A percentile compares a stretch with the other conserved stretches of the same genome.
phyloP scores from a whole-genome alignment of 2,888 invertebrate species.

The Catocala fraxini region DNA sequence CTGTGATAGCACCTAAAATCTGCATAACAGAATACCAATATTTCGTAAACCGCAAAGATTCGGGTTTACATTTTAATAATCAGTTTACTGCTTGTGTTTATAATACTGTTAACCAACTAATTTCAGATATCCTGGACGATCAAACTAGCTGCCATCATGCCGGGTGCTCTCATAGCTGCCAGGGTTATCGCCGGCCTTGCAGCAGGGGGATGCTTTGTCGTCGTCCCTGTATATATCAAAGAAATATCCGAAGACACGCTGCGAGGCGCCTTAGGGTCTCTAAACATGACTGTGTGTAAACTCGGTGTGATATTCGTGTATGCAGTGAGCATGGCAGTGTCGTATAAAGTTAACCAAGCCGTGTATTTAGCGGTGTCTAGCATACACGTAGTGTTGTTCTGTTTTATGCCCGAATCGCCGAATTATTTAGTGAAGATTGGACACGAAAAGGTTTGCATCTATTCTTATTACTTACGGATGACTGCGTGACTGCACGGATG shows the following conservation, averaged over 20 bases:
- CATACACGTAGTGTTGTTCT: slow-evolving; percentile 61
- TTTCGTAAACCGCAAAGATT: too few relatives aligned
- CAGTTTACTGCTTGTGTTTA: too few relatives aligned
- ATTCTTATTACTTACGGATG: too few relatives aligned
- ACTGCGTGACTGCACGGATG: too few relatives aligned
- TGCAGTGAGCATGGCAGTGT: slow-evolving; percentile 62
- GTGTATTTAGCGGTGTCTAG: slow-evolving; percentile 63
- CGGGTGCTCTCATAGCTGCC: slow-evolving; percentile 61
- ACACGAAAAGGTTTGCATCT: slow-evolving; percentile 63
- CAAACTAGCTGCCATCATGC: slow-evolving; percentile 60
- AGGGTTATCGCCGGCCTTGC: slow-evolving; percentile 68
- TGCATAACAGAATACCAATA: too few relatives aligned
- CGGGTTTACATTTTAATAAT: too few relatives aligned
- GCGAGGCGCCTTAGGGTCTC: slow-evolving; percentile 68
- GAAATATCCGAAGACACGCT: slow-evolving; percentile 71
- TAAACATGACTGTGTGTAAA: slow-evolving; percentile 75
- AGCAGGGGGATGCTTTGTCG: slow-evolving; percentile 71
- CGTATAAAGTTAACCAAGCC: slow-evolving; percentile 64
- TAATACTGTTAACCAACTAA: neutral
- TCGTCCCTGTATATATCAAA: slow-evolving; percentile 71
- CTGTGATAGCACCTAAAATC: too few relatives aligned
- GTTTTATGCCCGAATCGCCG: slow-evolving; percentile 77
- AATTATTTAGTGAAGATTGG: slow-evolving; percentile 72
- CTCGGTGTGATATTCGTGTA: slow-evolving; percentile 76
- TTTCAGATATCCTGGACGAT: slow-evolving; percentile 74